Evolutionary conservation across 2,888 invertebrate genomes (phyloP).

Genomic region (Arge pagana): DNA sequence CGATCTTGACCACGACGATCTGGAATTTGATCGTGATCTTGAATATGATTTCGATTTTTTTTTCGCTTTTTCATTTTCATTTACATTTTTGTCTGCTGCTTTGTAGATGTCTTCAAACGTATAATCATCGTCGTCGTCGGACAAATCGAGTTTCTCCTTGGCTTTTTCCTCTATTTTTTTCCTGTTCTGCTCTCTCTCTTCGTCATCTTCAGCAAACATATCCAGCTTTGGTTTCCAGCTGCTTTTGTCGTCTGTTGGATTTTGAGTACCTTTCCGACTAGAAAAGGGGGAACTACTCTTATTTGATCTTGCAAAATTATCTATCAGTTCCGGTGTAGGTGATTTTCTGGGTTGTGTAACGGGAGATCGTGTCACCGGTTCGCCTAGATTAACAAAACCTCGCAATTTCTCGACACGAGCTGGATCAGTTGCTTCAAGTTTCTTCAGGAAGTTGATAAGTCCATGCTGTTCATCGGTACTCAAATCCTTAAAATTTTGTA

Average conservation of each 20-base stretch:
- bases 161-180: conserved; percentile 48
- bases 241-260: conserved; percentile 54
- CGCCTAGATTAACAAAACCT: conserved; percentile 72
- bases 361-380: conserved; percentile 33
- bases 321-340: conserved; percentile 33
- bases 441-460: conserved; percentile 79
- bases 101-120: conserved; percentile 83
- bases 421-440: conserved; percentile 77
- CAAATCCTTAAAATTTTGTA: conserved; percentile 81
- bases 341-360: conserved; percentile 29
- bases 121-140: conserved; percentile 78
- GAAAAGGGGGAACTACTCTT: conserved; percentile 61
- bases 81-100: conserved; percentile 75
- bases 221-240: conserved; percentile 55
- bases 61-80: conserved; percentile 66
- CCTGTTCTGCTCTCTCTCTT: conserved; percentile 39
- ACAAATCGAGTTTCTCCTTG: conserved; percentile 65
- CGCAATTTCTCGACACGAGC: conserved; percentile 76
- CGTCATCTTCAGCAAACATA: conserved; percentile 53
- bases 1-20: conserved; percentile 44
- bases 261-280: conserved; percentile 55
- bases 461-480: conserved; percentile 82
- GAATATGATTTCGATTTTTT: conserved; percentile 58
- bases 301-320: conserved; percentile 18
- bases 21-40: conserved; percentile 40